Conservation (phyloP, 2,113 vertebrate species). For the Circaetus gallicus region DNA sequence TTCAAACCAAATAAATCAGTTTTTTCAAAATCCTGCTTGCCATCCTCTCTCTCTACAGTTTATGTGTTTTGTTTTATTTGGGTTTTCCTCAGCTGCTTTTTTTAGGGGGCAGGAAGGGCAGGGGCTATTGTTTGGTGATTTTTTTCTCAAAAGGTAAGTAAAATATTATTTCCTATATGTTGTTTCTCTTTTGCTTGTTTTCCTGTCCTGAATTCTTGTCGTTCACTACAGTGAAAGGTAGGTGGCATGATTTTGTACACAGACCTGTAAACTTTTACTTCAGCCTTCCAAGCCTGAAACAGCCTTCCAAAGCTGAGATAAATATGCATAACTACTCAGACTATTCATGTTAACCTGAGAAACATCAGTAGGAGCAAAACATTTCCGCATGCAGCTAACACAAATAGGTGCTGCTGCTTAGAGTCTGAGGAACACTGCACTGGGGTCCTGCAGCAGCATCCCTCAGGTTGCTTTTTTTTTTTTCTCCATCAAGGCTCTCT, state of each 20-base stretch:
- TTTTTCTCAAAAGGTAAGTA: background rate
- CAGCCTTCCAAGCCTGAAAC: background rate
- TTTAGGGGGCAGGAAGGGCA: background rate
- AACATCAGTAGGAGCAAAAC: background rate
- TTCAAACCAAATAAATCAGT: background rate
- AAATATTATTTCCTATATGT: background rate
- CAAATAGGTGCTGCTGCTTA: background rate
- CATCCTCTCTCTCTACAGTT: background rate
- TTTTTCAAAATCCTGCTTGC: background rate
- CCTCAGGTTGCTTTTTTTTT: background rate
- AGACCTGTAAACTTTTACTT: background rate
- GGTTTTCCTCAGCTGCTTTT: background rate
- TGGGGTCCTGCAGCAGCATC: background rate
- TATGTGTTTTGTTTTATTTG: background rate
- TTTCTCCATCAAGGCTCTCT: background rate
- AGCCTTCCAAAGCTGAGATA: background rate
- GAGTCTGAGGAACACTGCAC: background rate
- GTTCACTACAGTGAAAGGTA: background rate
- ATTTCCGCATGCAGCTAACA: background rate
- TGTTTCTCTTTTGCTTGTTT: background rate
- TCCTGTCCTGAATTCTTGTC: background rate
- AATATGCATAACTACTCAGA: background rate
- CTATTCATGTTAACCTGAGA: background rate
- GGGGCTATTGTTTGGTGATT: background rate
- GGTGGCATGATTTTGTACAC: background rate